phyloP scores from a whole-genome alignment of 1,140 invertebrate genomes.

The Lepidotrigona ventralis region DNA sequence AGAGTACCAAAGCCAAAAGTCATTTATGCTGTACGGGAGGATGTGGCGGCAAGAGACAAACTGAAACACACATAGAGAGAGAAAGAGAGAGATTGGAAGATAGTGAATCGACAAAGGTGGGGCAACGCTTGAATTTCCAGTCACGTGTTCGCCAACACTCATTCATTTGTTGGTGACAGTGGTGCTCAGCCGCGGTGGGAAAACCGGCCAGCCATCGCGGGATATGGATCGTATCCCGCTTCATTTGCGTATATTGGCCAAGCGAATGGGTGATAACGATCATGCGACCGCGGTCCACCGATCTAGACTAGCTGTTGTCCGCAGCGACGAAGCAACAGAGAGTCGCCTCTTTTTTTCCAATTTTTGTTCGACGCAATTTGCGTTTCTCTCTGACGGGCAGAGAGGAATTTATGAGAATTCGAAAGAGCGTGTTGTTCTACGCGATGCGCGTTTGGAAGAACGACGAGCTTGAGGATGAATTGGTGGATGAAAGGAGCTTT shows the following conservation, averaged over 20 bases:
- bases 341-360: background rate
- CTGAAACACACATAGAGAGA: slow-evolving; percentile 1
- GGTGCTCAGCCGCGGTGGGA: slow-evolving; percentile 65
- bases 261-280: slow-evolving; percentile 11
- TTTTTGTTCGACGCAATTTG: background rate
- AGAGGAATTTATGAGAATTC: background rate
- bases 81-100: slow-evolving; percentile 7
- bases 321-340: background rate
- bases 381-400: background rate
- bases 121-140: slow-evolving; percentile 64
- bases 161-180: slow-evolving; percentile 75
- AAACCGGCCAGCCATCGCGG: slow-evolving; percentile 63
- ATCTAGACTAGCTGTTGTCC: too few relatives aligned
- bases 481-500: too few relatives aligned
- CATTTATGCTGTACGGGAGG: slow-evolving; percentile 54
- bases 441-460: background rate
- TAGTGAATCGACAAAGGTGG: slow-evolving; percentile 15
- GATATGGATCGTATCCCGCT: slow-evolving; percentile 60
- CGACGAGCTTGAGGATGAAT: background rate
- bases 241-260: slow-evolving; percentile 33
- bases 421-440: background rate
- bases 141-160: slow-evolving; percentile 76
- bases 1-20: slow-evolving; percentile 47
- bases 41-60: slow-evolving; percentile 32
- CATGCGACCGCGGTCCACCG: background rate